Conservation (phyloP, 1,140 invertebrate species). For the Trinorchestia longiramus region DNA sequence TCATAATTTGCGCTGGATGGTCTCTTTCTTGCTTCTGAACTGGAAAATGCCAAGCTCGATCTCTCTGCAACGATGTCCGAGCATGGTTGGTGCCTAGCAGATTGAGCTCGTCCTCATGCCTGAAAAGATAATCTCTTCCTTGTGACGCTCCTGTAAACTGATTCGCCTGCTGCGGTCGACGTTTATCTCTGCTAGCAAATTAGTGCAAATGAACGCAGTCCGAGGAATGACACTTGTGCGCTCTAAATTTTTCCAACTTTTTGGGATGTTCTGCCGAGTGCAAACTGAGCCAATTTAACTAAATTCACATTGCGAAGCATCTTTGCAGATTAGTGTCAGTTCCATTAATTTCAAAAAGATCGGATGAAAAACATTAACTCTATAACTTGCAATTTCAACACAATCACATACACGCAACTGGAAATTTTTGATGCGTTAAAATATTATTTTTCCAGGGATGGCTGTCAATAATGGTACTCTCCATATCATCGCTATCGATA, state of each 20-base stretch:
- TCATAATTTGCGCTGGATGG: background rate
- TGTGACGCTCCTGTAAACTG: background rate
- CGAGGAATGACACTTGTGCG: background rate
- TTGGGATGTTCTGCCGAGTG: background rate
- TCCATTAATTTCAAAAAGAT: too few relatives aligned
- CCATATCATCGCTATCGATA: too few relatives aligned
- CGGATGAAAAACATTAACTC: too few relatives aligned
- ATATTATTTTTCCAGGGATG: too few relatives aligned
- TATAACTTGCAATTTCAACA: too few relatives aligned
- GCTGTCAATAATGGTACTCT: too few relatives aligned
- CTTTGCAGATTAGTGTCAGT: background rate
- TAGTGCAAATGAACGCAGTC: slow-evolving; percentile 6
- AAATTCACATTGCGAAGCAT: background rate
- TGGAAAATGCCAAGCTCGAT: slow-evolving; percentile 15
- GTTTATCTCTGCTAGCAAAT: background rate
- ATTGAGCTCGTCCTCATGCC: background rate
- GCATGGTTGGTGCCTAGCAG: background rate
- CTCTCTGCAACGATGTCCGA: background rate
- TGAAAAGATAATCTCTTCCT: background rate
- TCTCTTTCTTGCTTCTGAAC: slow-evolving; percentile 6
- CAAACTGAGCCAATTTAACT: background rate
- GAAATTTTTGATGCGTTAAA: too few relatives aligned
- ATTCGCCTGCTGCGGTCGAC: background rate
- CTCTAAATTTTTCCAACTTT: background rate
- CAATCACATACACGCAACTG: too few relatives aligned